Conservation (phyloP, 2,113 vertebrate genomes). For the Myodes glareolus region DNA sequence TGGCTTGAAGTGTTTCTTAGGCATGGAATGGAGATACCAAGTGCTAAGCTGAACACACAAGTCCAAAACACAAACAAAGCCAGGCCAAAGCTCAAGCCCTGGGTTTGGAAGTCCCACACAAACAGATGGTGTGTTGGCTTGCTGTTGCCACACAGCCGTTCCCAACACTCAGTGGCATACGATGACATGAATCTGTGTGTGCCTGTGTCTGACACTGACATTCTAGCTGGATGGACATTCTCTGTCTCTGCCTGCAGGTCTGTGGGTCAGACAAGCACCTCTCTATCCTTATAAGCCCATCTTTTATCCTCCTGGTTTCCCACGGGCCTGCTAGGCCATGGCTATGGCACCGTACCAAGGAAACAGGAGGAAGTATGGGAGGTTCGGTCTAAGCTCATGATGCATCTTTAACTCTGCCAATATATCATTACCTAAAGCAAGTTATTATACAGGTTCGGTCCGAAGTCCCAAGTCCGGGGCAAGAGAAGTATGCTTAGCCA, state of each 20-base stretch:
- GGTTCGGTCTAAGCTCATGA: neutral
- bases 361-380: neutral
- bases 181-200: neutral
- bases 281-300: neutral
- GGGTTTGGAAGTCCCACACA: neutral
- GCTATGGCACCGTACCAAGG: neutral
- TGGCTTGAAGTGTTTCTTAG: neutral
- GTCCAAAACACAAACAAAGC: neutral
- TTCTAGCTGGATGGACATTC: neutral
- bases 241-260: neutral
- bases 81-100: neutral
- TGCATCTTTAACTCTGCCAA: neutral
- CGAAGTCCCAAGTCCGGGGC: neutral
- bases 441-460: neutral
- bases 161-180: neutral
- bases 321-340: neutral
- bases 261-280: neutral
- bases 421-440: conserved; percentile 3
- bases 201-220: neutral
- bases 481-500: neutral
- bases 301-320: neutral
- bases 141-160: neutral
- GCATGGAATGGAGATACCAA: neutral
- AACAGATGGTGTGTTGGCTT: neutral
- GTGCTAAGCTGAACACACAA: neutral